Percentiles rank a stretch among this genome's conserved stretches.
phyloP scores from a whole-genome alignment of 2,888 invertebrate genomes.

The Amphimallon solstitiale region DNA sequence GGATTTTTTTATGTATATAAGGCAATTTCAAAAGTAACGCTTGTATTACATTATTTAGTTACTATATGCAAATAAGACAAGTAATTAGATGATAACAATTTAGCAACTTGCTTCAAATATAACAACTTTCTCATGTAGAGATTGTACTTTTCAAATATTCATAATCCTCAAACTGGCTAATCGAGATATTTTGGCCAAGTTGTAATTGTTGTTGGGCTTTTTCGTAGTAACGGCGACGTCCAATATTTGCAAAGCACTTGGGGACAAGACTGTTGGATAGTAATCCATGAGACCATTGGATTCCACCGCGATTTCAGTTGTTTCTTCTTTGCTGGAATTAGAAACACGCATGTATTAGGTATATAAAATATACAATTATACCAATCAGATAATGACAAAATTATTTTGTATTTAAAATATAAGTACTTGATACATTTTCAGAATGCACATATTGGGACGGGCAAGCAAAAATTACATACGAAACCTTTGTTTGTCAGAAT shows the following conservation, averaged over 20 bases:
- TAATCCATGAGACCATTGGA: conserved; percentile 56
- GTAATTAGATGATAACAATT: not conserved
- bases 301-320: conserved; percentile 56
- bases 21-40: too few relatives aligned
- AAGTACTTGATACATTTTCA: too few relatives aligned
- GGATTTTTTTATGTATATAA: not conserved
- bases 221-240: conserved; percentile 57
- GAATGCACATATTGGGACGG: too few relatives aligned
- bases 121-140: not conserved
- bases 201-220: conserved; percentile 57
- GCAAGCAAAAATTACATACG: too few relatives aligned
- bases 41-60: too few relatives aligned
- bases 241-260: conserved; percentile 54
- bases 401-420: too few relatives aligned
- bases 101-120: not conserved
- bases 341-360: too few relatives aligned
- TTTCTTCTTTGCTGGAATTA: conserved; percentile 52
- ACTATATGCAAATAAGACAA: not conserved
- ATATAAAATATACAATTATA: conserved; percentile 6
- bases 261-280: conserved; percentile 57
- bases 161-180: conserved; percentile 11
- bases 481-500: too few relatives aligned
- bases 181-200: conserved; percentile 48
- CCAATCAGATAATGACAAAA: not conserved
- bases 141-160: not conserved